phyloP scores from a whole-genome alignment of 2,113 vertebrate species.

The Rhodinocichla rosea region DNA sequence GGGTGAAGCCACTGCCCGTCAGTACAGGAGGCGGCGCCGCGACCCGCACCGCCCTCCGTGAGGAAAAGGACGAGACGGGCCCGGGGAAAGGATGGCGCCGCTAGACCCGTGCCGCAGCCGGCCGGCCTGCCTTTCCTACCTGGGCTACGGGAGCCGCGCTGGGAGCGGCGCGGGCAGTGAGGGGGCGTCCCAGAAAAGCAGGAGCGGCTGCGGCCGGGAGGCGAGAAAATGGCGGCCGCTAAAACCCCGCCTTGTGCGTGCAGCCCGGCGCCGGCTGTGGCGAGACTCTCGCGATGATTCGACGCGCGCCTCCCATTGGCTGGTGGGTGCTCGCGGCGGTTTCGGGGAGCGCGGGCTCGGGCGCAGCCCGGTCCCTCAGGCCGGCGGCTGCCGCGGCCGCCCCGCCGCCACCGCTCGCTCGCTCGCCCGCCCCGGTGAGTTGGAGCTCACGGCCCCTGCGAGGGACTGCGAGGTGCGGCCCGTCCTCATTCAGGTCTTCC shows the following conservation, averaged over 20 bases:
- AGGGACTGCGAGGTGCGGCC: no score
- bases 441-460: neutral
- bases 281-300: constrained; percentile 3
- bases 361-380: fast-evolving
- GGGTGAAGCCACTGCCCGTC: neutral
- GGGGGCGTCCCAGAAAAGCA: fast-evolving
- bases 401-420: fast-evolving
- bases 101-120: neutral
- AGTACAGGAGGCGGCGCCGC: neutral
- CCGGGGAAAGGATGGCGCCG: fast-evolving
- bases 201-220: fast-evolving
- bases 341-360: neutral
- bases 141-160: neutral
- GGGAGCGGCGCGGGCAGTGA: no score
- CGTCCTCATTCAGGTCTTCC: neutral
- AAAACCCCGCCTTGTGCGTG: constrained; percentile 12
- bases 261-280: fast-evolving
- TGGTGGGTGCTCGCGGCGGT: neutral
- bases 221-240: constrained; percentile 25
- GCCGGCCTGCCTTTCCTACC: neutral
- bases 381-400: fast-evolving
- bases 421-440: neutral
- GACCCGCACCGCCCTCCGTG: constrained; percentile 32
- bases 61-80: neutral
- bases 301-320: neutral